phyloP scores from a whole-genome alignment of 2,113 vertebrate genomes.

The Atrichornis clamosus region DNA sequence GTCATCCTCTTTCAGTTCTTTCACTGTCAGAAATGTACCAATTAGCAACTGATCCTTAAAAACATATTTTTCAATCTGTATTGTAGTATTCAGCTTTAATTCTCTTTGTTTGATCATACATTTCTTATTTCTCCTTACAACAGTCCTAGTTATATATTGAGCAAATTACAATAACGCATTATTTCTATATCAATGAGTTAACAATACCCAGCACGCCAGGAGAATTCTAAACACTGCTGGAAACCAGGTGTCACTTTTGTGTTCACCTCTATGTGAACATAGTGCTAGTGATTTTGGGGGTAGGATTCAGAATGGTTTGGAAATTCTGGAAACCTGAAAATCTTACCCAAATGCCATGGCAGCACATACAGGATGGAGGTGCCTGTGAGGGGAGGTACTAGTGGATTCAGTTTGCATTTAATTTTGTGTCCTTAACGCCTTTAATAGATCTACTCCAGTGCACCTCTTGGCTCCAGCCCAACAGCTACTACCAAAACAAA shows the following conservation, averaged over 20 bases:
- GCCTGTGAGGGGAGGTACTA: not conserved
- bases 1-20: not conserved
- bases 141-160: not conserved
- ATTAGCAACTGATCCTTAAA: not conserved
- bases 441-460: not conserved
- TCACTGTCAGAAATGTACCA: not conserved
- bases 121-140: not conserved
- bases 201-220: fast-evolving
- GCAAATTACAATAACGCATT: not conserved
- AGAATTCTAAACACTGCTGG: not conserved
- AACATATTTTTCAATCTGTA: not conserved
- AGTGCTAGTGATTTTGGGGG: not conserved
- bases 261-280: fast-evolving
- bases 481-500: not conserved
- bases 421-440: not conserved
- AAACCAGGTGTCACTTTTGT: not conserved
- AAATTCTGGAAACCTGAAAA: not conserved
- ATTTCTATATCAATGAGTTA: not conserved
- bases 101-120: not conserved
- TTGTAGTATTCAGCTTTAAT: not conserved
- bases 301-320: not conserved
- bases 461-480: not conserved
- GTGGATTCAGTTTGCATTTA: not conserved
- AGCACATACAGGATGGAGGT: not conserved
- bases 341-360: not conserved